Evolutionary conservation across 2,797 vertebrate genomes (phyloP).

Genomic region (Sitta carolinensis): DNA sequence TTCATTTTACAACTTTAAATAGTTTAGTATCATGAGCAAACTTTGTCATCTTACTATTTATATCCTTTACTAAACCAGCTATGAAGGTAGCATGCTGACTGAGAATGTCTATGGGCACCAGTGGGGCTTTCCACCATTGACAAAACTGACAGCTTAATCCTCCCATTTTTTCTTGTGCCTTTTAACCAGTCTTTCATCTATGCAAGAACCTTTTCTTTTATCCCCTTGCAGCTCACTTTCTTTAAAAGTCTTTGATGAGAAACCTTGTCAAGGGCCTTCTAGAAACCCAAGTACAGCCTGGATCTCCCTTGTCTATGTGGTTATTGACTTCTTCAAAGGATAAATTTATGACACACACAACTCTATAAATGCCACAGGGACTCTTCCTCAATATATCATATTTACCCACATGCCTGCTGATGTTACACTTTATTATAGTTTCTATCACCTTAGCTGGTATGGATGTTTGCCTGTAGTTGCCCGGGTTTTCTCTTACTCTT

Average conservation of each 20-base stretch:
- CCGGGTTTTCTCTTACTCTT: neutral
- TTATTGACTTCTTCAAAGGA: conserved; percentile 31
- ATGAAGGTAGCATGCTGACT: neutral
- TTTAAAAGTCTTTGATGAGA: conserved; percentile 47
- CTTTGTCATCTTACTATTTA: neutral
- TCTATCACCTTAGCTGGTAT: neutral
- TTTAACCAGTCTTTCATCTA: conserved; percentile 46
- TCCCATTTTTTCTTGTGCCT: conserved; percentile 5
- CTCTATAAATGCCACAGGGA: conserved; percentile 6
- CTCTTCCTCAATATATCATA: conserved; percentile 3
- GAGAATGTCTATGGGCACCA: neutral
- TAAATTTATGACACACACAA: conserved; percentile 15
- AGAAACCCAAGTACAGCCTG: neutral
- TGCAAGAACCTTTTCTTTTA: conserved; percentile 31
- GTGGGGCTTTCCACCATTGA: neutral
- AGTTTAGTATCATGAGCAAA: neutral
- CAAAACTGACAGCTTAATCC: conserved; percentile 41
- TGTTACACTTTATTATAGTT: neutral
- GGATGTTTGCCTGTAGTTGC: conserved; percentile 2
- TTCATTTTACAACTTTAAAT: neutral
- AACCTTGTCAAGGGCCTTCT: conserved; percentile 14
- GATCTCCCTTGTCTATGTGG: neutral
- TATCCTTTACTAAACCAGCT: neutral
- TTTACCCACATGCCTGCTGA: conserved; percentile 14
- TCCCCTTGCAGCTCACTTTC: neutral